These are phyloP conservation scores for Scaptomyza cyrtandrae DNA, from an alignment of 2,888 invertebrate species.

Conservation along the genomic window DNA sequence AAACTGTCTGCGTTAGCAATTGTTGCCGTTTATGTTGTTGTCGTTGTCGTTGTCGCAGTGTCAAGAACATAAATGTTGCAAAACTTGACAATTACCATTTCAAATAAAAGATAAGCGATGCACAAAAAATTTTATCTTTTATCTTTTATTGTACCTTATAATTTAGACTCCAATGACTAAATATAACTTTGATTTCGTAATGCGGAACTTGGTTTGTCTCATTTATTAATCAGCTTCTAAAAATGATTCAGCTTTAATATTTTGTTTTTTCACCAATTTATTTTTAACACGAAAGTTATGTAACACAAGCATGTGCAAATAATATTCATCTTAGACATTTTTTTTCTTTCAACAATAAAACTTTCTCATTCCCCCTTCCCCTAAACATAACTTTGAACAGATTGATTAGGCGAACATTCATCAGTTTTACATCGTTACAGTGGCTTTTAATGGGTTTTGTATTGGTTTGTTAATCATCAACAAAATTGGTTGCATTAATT, in stretches of 20 bases:
- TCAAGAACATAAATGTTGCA: slow-evolving; percentile 25
- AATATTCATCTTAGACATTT: background rate
- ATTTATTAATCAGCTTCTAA: background rate
- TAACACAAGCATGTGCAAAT: background rate
- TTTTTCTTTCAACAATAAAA: background rate
- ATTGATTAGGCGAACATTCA: slow-evolving; percentile 5
- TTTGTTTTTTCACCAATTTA: background rate
- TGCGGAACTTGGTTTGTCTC: background rate
- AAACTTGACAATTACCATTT: background rate
- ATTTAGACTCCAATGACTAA: background rate
- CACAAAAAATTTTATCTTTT: background rate
- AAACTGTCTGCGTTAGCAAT: slow-evolving; percentile 6
- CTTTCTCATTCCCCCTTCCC: slow-evolving; percentile 1
- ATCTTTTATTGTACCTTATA: background rate
- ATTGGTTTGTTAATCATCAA: slow-evolving; percentile 3
- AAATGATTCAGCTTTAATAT: slow-evolving; percentile 2
- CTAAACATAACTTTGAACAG: background rate
- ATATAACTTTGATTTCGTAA: background rate
- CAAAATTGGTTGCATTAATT: slow-evolving; percentile 25
- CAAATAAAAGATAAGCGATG: background rate
- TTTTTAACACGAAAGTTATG: slow-evolving; percentile 1
- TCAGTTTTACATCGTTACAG: slow-evolving; percentile 4
- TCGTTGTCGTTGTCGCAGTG: background rate
- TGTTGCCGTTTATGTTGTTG: background rate
- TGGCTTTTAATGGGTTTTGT: background rate